Evolutionary conservation across 2,113 vertebrate species (phyloP).

Genomic region (Meleagris gallopavo): DNA sequence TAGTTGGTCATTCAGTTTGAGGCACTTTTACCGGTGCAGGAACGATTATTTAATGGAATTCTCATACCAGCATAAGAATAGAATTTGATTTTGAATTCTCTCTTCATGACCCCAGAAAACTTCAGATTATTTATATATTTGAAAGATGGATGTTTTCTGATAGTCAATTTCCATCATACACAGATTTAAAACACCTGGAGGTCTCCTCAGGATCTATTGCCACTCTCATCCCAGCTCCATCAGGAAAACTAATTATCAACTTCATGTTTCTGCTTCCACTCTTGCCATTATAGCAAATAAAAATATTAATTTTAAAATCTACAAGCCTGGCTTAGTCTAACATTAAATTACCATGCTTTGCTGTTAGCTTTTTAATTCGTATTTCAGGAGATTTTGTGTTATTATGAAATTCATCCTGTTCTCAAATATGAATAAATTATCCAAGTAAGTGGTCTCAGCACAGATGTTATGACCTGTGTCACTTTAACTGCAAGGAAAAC

Average conservation of each 20-base stretch:
- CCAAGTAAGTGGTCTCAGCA: background rate
- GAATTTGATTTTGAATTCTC: background rate
- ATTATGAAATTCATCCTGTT: background rate
- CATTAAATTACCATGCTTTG: background rate
- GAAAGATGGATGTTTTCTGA: background rate
- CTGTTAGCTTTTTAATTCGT: conserved; percentile 1
- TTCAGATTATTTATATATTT: background rate
- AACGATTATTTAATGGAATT: background rate
- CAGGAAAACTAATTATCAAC: background rate
- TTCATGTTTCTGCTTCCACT: background rate
- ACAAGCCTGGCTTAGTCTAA: background rate
- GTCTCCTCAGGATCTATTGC: background rate
- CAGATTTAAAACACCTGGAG: background rate
- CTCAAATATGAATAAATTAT: background rate
- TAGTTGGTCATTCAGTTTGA: background rate
- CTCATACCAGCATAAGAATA: background rate
- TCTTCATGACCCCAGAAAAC: background rate
- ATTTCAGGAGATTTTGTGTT: background rate
- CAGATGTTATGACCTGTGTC: background rate
- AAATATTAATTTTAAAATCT: conserved; percentile 9
- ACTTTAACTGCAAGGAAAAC: background rate
- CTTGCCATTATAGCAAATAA: background rate
- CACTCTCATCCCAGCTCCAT: background rate
- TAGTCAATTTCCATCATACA: background rate
- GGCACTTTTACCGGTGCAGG: background rate